Evolutionary conservation across 1,140 invertebrate species (phyloP).

Genomic region (Batillaria attramentaria): DNA sequence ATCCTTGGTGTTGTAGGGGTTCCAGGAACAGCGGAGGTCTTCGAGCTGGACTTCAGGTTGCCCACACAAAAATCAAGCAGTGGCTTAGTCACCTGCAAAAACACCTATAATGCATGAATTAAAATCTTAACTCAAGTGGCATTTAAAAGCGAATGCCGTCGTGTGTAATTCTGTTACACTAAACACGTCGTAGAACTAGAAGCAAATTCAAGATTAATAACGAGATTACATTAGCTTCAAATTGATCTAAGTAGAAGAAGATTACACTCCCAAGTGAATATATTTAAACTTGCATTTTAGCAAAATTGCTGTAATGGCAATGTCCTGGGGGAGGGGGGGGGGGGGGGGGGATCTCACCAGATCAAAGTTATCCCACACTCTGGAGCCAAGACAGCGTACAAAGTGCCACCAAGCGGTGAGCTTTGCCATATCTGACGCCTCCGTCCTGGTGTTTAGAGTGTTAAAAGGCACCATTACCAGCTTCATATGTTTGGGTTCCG

Average conservation of each 20-base stretch:
- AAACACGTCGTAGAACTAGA: no score
- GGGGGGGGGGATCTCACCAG: slow-evolving; percentile 58
- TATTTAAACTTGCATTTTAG: neutral
- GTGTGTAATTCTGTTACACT: no score
- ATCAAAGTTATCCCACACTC: slow-evolving; percentile 62
- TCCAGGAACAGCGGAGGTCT: neutral
- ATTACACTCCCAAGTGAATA: neutral
- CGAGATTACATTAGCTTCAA: neutral
- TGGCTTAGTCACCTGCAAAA: slow-evolving; percentile 56
- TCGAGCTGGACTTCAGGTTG: slow-evolving; percentile 19
- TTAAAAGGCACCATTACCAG: slow-evolving; percentile 68
- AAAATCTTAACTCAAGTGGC: neutral
- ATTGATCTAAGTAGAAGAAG: neutral
- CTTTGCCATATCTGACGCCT: slow-evolving; percentile 61
- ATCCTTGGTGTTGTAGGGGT: neutral
- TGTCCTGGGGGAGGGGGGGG: no score
- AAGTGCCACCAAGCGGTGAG: slow-evolving; percentile 68
- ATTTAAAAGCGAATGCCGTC: neutral
- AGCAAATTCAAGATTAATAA: slow-evolving; percentile 2
- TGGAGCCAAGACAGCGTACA: slow-evolving; percentile 57
- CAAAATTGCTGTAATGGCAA: neutral
- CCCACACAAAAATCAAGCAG: slow-evolving; percentile 60
- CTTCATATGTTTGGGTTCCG: slow-evolving; percentile 62
- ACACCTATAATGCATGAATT: no score
- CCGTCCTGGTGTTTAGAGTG: slow-evolving; percentile 61